Evolutionary conservation across 30 jellyfish, hydroid and myxozoan genomes (phyloP), one percentile per base, ranked within the genome.

Genomic region (Pseudorhiza aurosa): DNA sequence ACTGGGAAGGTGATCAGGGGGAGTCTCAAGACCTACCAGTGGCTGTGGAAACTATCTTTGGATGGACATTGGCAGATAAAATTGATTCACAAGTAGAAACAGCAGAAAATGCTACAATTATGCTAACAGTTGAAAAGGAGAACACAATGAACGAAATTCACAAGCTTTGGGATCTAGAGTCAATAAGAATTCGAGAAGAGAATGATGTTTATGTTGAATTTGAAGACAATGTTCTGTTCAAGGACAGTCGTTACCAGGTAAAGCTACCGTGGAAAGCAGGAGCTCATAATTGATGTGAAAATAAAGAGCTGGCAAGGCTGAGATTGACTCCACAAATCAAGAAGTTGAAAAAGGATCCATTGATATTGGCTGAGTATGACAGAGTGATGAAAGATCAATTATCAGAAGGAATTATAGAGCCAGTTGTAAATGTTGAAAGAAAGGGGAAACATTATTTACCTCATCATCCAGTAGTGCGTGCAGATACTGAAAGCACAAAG

Each of bases 361-460:
- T 26, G 14, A 27, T 46, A 46, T 56, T 80, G 26, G 19, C 44
- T 21, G 72, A 68, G 68, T 80, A 80, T 67, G 74, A 80, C 46
- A 42, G 39, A 18, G 30, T 80, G 28, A 80, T n/a, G n/a, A n/a
- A n/a, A n/a, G n/a, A n/a, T n/a, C n/a, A n/a, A n/a, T n/a, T n/a
- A n/a, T n/a, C n/a, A 64, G 44, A 80, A 80, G 42, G 92, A 64
- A 43, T 65, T 33, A 65, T 62, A 18, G 75, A 80, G 37, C 24
- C 25, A 22, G 87, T 80, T 25, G 19, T 12, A 4, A 46, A 4
- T 12, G 19, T 22, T 11, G 90, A 77, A 63, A 30, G 26, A 28
- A 55, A 77, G 29, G 65, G 27, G 64, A n/a, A n/a, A n/a, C 88
- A 65, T 67, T 62, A 80, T 68, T 53, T 80, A 22, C 87, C 87